These are phyloP conservation scores for Timema podura DNA, from an alignment of 2,888 invertebrate species.

Conservation along the genomic window DNA sequence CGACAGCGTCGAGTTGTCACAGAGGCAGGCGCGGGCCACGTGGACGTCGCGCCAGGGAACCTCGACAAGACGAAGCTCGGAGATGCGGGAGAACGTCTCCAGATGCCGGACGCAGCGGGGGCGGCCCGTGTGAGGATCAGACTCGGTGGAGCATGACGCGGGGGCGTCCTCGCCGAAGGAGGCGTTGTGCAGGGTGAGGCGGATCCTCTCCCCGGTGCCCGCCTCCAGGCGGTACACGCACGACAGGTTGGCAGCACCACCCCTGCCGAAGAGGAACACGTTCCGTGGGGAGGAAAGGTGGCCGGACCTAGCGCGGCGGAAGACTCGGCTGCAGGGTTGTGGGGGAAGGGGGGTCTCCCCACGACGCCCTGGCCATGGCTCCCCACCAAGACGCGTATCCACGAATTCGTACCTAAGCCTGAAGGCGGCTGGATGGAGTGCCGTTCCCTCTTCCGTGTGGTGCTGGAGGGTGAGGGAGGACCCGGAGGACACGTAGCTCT, in stretches of 20 bases:
- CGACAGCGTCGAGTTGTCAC: slow-evolving; percentile 62
- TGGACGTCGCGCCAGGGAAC: slow-evolving; percentile 67
- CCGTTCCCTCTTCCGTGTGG: slow-evolving; percentile 66
- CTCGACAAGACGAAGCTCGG: slow-evolving; percentile 60
- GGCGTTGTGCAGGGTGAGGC: slow-evolving; percentile 64
- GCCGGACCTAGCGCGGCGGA: slow-evolving; percentile 49
- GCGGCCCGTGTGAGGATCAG: slow-evolving; percentile 68
- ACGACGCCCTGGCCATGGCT: slow-evolving; percentile 53
- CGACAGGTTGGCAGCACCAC: slow-evolving; percentile 70
- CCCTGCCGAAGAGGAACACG: slow-evolving; percentile 78
- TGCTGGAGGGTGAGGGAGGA: slow-evolving; percentile 50
- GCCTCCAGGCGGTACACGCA: slow-evolving; percentile 75
- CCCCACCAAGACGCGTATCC: slow-evolving; percentile 72
- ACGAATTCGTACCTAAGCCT: slow-evolving; percentile 72
- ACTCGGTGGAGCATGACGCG: slow-evolving; percentile 61
- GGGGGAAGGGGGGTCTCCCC: slow-evolving; percentile 41
- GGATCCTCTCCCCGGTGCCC: slow-evolving; percentile 53
- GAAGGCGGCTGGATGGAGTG: slow-evolving; percentile 72
- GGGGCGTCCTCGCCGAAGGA: slow-evolving; percentile 59
- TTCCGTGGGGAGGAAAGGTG: slow-evolving; percentile 64
- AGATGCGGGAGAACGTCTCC: slow-evolving; percentile 43
- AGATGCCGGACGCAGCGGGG: slow-evolving; percentile 51
- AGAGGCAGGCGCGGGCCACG: slow-evolving; percentile 71
- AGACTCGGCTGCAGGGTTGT: slow-evolving; percentile 58
- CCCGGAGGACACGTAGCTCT: slow-evolving; percentile 70